These are phyloP conservation scores for Cyprinodon brontotheroides DNA, from an alignment of 2,113 vertebrate genomes.

Conservation along the genomic window DNA sequence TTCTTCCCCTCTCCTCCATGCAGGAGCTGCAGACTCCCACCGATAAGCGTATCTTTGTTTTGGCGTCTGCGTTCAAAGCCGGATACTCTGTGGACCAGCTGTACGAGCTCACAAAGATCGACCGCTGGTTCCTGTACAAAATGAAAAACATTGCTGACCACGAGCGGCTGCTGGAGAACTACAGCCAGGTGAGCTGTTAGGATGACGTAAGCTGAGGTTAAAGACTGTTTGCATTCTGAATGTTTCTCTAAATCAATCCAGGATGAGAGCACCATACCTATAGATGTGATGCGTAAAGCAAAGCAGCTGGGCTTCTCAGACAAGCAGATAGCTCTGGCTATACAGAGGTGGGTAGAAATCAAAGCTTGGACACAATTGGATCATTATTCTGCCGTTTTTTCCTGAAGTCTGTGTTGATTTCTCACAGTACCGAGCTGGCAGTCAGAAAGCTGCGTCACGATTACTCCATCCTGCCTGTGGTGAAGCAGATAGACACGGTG, in stretches of 20 bases:
- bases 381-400: too few species aligned
- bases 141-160: slow-evolving; percentile 94
- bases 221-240: neutral
- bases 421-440: slow-evolving; percentile 89
- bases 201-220: neutral
- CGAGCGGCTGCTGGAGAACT: slow-evolving; percentile 82
- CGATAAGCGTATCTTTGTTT: slow-evolving; percentile 94
- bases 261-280: slow-evolving; percentile 81
- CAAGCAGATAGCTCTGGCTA: slow-evolving; percentile 92
- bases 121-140: slow-evolving; percentile 97
- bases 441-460: slow-evolving; percentile 91
- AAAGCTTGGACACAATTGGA: rapidly evolving
- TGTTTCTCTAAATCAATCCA: slow-evolving; percentile 8
- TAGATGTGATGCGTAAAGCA: slow-evolving; percentile 84
- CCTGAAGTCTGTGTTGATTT: neutral
- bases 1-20: neutral
- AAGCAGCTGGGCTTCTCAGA: slow-evolving; percentile 97
- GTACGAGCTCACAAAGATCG: slow-evolving; percentile 93
- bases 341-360: slow-evolving; percentile 85
- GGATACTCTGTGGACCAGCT: slow-evolving; percentile 91
- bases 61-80: slow-evolving; percentile 87
- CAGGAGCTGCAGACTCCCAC: slow-evolving; percentile 95
- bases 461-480: slow-evolving; percentile 89
- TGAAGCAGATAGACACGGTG: slow-evolving; percentile 98
- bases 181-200: slow-evolving; percentile 66